Evolutionary conservation across 2,797 vertebrate genomes (phyloP).

Genomic region (Emys orbicularis): DNA sequence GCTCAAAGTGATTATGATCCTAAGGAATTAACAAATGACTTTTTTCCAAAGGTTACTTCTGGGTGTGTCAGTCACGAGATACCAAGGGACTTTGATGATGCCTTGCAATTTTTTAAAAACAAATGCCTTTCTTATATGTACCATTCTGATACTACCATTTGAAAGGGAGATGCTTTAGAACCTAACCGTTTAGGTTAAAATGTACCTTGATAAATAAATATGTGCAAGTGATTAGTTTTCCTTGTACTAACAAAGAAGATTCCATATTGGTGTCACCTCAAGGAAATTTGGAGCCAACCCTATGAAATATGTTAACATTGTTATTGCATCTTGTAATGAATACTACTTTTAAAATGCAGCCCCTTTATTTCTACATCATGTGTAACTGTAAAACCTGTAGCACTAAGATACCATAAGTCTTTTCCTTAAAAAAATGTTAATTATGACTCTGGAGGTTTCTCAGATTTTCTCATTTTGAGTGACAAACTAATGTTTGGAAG

Average conservation of each 20-base stretch:
- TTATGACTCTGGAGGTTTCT: neutral
- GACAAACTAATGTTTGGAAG: neutral
- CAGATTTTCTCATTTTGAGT: slow-evolving; percentile 35
- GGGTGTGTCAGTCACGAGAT: neutral
- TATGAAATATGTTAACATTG: neutral
- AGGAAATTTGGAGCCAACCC: neutral
- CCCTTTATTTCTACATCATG: neutral
- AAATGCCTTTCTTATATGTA: neutral
- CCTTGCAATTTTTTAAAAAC: neutral
- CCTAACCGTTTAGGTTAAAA: neutral
- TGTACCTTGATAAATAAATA: neutral
- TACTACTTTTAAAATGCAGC: neutral
- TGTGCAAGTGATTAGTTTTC: neutral
- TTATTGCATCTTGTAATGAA: neutral
- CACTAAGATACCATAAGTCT: neutral
- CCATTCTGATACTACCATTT: neutral
- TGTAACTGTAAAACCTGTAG: neutral
- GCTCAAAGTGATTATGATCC: neutral
- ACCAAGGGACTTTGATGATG: neutral
- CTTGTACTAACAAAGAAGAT: neutral
- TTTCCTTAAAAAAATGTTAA: neutral
- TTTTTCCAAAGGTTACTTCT: neutral
- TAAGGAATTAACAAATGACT: slow-evolving; percentile 15
- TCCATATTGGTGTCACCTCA: neutral
- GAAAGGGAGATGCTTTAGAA: neutral